phyloP scores from a whole-genome alignment of 1,140 invertebrate genomes.

The Magallana ariakensis region DNA sequence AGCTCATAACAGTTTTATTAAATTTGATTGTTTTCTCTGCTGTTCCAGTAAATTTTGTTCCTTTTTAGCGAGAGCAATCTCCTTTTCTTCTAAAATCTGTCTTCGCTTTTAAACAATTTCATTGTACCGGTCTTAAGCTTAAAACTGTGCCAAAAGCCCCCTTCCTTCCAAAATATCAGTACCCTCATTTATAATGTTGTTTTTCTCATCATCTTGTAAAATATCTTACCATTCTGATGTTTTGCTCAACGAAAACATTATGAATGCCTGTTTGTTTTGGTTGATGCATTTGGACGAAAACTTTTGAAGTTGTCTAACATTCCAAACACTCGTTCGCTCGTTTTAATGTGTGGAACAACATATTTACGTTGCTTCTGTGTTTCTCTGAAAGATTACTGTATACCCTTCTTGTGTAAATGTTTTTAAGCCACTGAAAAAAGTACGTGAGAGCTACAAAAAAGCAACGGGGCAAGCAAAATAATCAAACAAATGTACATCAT shows the following conservation, averaged over 20 bases:
- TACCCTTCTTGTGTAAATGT: slow-evolving; percentile 19
- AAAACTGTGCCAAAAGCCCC: slow-evolving; percentile 36
- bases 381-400: background rate
- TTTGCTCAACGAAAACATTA: slow-evolving; percentile 62
- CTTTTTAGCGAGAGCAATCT: slow-evolving; percentile 37
- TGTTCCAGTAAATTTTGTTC: background rate
- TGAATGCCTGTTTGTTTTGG: slow-evolving; percentile 58
- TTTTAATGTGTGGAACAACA: slow-evolving; percentile 43
- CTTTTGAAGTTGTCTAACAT: slow-evolving; percentile 41
- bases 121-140: slow-evolving; percentile 44
- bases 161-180: slow-evolving; percentile 52
- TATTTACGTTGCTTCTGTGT: background rate
- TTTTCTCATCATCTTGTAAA: slow-evolving; percentile 45
- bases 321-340: slow-evolving; percentile 39
- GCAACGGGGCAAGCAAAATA: background rate
- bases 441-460: background rate
- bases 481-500: slow-evolving; percentile 9
- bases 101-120: slow-evolving; percentile 53
- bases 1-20: slow-evolving; percentile 38
- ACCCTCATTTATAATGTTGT: slow-evolving; percentile 47
- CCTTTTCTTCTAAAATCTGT: slow-evolving; percentile 44
- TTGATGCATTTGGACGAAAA: slow-evolving; percentile 56
- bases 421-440: slow-evolving; percentile 18
- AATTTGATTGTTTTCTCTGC: slow-evolving; percentile 37
- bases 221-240: slow-evolving; percentile 53